phyloP scores from a whole-genome alignment of 2,797 vertebrate species.

The Loris lydekkerianus region DNA sequence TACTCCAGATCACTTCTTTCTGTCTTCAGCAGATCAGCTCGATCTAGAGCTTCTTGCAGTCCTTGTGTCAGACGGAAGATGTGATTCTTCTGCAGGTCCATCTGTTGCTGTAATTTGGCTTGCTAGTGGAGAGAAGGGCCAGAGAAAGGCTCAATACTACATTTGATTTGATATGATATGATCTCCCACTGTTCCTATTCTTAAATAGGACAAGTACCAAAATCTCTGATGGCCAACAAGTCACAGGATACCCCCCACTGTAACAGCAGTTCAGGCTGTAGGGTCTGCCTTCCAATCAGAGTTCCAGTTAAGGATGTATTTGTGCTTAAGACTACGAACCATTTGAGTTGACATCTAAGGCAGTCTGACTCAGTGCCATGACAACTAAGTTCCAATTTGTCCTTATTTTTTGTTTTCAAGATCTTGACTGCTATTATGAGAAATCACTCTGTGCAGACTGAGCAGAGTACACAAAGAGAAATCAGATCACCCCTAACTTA shows the following conservation, averaged over 20 bases:
- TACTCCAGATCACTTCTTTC: constrained; percentile 98
- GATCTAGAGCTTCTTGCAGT: constrained; percentile 97
- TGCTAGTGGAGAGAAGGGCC: constrained; percentile 89
- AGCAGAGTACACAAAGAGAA: not conserved
- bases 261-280: not conserved
- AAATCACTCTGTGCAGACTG: not conserved
- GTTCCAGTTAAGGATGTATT: not conserved
- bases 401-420: not conserved
- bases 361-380: not conserved
- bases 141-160: not conserved
- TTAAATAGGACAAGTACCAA: not conserved
- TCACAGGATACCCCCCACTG: not conserved
- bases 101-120: constrained; percentile 98
- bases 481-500: not conserved
- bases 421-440: not conserved
- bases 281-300: not conserved
- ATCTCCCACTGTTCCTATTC: not conserved
- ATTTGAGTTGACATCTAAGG: not conserved
- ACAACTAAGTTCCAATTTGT: not conserved
- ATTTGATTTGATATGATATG: not conserved
- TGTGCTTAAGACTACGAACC: not conserved
- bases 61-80: constrained; percentile 99
- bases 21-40: constrained; percentile 98
- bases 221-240: not conserved
- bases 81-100: constrained; percentile 99